A percentile compares a stretch with the other conserved stretches of the same genome.
These are phyloP conservation scores for Haplotaxodon microlepis DNA, from an alignment of 2,113 vertebrate genomes.

Conservation along the genomic window DNA sequence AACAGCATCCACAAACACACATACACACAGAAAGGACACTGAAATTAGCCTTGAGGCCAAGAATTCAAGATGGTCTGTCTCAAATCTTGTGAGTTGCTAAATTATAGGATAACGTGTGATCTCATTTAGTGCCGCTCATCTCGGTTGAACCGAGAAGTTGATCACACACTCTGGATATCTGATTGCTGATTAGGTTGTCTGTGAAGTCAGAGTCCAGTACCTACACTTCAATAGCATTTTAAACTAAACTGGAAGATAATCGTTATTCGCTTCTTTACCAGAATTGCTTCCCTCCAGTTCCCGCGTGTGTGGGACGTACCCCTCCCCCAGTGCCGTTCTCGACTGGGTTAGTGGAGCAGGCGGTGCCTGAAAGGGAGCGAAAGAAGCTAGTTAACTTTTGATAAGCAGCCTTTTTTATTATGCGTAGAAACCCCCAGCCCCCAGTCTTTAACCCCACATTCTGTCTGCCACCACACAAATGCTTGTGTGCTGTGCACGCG, in stretches of 20 bases:
- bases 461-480: neutral
- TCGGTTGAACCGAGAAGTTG: neutral
- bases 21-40: neutral
- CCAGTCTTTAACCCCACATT: neutral
- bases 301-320: neutral
- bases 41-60: neutral
- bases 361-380: neutral
- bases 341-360: conserved; percentile 47
- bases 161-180: neutral
- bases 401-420: conserved; percentile 57
- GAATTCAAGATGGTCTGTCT: neutral
- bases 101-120: neutral
- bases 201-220: neutral
- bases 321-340: neutral
- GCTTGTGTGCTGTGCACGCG: neutral
- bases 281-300: neutral
- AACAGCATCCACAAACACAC: neutral
- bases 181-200: neutral
- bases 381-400: conserved; percentile 59
- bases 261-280: neutral
- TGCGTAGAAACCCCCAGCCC: conserved; percentile 30
- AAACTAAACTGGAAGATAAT: neutral
- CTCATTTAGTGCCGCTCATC: neutral
- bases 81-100: neutral
- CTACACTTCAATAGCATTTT: neutral